Percentiles rank a stretch among this genome's conserved stretches.
Evolutionary conservation across 2,113 vertebrate species (phyloP).

Genomic region (Xenus cinereus): DNA sequence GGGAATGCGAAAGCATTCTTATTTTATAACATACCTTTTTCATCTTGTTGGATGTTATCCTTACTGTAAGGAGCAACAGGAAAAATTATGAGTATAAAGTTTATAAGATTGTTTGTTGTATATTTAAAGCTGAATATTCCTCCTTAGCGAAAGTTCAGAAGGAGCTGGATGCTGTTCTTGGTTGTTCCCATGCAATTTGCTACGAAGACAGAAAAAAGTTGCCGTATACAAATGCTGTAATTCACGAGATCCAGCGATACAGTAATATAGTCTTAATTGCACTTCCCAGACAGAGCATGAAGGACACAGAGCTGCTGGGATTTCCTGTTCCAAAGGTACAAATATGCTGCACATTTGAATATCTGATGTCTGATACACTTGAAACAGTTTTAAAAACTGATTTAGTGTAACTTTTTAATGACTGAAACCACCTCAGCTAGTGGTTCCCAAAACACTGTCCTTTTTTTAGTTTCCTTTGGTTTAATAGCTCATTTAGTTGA

Average conservation of each 20-base stretch:
- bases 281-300: background rate
- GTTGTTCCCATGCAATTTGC: background rate
- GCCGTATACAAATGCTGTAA: conserved; percentile 50
- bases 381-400: background rate
- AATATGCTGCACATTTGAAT: background rate
- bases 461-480: background rate
- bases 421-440: background rate
- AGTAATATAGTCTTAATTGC: conserved; percentile 6
- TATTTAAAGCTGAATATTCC: background rate
- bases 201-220: conserved; percentile 32
- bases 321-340: conserved; percentile 51
- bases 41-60: background rate
- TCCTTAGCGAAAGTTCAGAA: conserved; percentile 52
- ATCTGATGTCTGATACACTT: background rate
- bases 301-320: background rate
- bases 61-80: background rate
- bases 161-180: conserved; percentile 58
- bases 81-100: background rate
- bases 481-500: background rate
- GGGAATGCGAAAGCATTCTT: background rate
- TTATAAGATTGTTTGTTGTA: background rate
- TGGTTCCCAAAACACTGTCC: background rate
- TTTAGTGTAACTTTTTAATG: background rate
- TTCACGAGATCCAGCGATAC: conserved; percentile 45
- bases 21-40: background rate